These are phyloP conservation scores for Terrapene triunguis DNA, from an alignment of 2,113 vertebrate genomes.

Conservation along the genomic window DNA sequence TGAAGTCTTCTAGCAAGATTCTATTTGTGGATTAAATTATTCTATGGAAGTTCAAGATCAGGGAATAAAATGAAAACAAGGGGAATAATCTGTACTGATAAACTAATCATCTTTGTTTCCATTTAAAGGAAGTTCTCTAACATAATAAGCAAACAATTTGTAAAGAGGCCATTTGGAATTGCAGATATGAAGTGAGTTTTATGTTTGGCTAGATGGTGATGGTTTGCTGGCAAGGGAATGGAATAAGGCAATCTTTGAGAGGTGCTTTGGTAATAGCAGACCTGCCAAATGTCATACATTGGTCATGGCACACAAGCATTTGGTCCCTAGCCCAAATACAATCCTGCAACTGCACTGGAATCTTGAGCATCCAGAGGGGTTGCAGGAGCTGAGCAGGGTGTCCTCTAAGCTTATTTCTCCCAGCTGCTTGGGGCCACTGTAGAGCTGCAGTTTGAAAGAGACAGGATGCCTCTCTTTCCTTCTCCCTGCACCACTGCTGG, in stretches of 20 bases:
- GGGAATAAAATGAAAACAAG: background rate
- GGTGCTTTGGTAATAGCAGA: background rate
- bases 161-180: background rate
- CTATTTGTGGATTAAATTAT: background rate
- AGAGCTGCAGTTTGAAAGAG: constrained; percentile 15
- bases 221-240: background rate
- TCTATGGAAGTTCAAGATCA: background rate
- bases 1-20: background rate
- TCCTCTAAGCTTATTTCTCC: background rate
- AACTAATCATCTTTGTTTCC: background rate
- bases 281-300: background rate
- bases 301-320: accelerated
- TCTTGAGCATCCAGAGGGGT: background rate
- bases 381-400: background rate
- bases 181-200: background rate
- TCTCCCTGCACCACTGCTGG: background rate
- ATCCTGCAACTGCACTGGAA: accelerated
- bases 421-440: background rate
- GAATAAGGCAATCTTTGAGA: background rate
- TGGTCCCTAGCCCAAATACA: background rate
- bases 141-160: background rate
- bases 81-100: background rate
- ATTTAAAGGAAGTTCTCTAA: background rate
- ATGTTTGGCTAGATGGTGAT: background rate
- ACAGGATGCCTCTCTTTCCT: background rate